Evolutionary conservation across 2,113 vertebrate genomes (phyloP).

Genomic region (Rissa tridactyla): DNA sequence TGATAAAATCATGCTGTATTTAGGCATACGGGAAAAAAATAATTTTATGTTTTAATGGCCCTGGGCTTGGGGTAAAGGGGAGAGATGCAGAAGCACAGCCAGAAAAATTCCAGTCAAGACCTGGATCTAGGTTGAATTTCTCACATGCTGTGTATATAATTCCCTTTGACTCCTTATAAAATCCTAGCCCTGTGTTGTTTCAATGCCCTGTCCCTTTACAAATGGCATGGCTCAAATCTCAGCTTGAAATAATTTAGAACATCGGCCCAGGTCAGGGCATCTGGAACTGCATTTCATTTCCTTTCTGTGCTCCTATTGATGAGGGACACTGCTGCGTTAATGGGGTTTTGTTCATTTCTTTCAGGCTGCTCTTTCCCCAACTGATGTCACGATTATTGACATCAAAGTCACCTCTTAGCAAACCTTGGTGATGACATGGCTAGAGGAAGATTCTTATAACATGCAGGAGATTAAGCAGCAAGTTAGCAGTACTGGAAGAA

Average conservation of each 20-base stretch:
- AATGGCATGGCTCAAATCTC: neutral
- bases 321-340: conserved; percentile 30
- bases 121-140: neutral
- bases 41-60: neutral
- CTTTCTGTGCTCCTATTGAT: neutral
- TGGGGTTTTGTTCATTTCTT: conserved; percentile 14
- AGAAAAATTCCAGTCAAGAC: neutral
- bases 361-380: neutral
- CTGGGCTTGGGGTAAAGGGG: neutral
- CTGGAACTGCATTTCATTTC: conserved; percentile 27
- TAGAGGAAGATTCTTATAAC: neutral
- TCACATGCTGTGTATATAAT: neutral
- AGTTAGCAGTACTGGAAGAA: neutral
- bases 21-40: neutral
- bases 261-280: neutral
- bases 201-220: neutral
- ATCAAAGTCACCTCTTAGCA: neutral
- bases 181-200: neutral
- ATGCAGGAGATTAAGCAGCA: conserved; percentile 8
- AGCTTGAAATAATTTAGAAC: conserved; percentile 34
- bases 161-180: neutral
- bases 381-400: neutral
- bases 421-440: neutral
- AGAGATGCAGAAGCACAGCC: neutral
- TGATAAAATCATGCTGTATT: neutral